Base-by-base conservation (phyloP, 2,797 vertebrate genomes). In the Gobionotothen gibberifrons region DNA sequence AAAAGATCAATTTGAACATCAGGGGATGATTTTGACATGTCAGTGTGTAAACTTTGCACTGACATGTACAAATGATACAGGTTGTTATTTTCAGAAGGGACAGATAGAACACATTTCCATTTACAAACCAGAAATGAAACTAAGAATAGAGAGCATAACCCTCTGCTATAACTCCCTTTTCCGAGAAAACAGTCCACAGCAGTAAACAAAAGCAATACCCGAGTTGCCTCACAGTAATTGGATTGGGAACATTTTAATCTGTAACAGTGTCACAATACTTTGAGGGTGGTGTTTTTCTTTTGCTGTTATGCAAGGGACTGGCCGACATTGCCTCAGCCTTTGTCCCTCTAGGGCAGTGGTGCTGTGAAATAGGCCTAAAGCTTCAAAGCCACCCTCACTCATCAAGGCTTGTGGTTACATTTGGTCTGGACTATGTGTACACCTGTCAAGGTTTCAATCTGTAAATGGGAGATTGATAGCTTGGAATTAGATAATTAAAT, bases 401-500 rank as follows among this genome's bases (percentile, higher is more conserved):
- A 10, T 46, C 39, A 46, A 44, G 55, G 2, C 57, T 58, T 13
- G 21, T 36, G 9, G 6, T 60, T 47, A 12, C 16, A 36, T 76
- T 39, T 61, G 8, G 10, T 62, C 22, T 4, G 19, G 22, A 55
- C 19, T 42, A 14, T 21, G 26, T 29, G 17, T 21, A 61, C 19
- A 76, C 29, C 44, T 71, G 54, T 63, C 57, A 47, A 53, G 17
- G 32, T 69, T 68, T 64, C 15, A 66, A 22, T 82, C 62, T 40
- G 62, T 46, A 43, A 54, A 74, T 71, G n/a, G 19, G 32, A 54
- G 58, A 67, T 69, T 74, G 47, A 74, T 73, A 48, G 60, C 21
- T 63, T 59, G 44, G 32, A 73, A 71, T 74, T 19, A 56, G 55
- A 59, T 69, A 9, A 70, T 82, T 66, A 67, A 49, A 73, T 39